phyloP scores from a whole-genome alignment of 2,113 vertebrate genomes.

The Saguinus midas region DNA sequence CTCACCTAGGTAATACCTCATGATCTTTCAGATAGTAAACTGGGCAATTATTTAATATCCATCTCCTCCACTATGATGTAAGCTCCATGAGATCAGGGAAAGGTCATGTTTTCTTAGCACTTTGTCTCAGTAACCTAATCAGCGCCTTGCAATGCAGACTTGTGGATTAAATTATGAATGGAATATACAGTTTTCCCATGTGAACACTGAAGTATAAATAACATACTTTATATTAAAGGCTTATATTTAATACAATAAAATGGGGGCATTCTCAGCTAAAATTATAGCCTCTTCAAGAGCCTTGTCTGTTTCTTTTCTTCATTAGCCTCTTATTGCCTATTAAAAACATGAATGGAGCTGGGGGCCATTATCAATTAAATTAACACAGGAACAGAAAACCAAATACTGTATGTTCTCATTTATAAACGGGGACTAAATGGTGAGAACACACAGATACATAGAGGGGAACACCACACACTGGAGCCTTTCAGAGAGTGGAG shows the following conservation, averaged over 20 bases:
- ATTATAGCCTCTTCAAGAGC: neutral
- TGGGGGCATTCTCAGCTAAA: neutral
- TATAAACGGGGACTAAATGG: too few species aligned
- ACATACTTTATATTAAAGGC: neutral
- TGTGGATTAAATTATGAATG: neutral
- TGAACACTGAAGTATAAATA: slow-evolving; percentile 4
- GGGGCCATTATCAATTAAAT: too few species aligned
- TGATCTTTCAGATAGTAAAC: neutral
- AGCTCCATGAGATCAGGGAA: neutral
- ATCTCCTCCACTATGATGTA: neutral
- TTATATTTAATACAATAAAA: slow-evolving; percentile 35
- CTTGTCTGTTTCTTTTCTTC: neutral
- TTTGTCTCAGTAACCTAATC: neutral
- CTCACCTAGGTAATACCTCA: neutral
- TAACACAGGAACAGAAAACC: too few species aligned
- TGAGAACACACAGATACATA: too few species aligned
- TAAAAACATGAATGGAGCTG: neutral
- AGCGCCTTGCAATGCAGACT: neutral
- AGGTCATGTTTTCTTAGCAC: neutral
- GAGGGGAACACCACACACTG: too few species aligned
- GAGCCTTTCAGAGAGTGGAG: too few species aligned
- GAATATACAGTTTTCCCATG: neutral
- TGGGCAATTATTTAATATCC: neutral
- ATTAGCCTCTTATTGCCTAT: neutral
- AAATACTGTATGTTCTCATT: too few species aligned